phyloP scores from a whole-genome alignment of 1,140 invertebrate species.

The Pararge aegeria region DNA sequence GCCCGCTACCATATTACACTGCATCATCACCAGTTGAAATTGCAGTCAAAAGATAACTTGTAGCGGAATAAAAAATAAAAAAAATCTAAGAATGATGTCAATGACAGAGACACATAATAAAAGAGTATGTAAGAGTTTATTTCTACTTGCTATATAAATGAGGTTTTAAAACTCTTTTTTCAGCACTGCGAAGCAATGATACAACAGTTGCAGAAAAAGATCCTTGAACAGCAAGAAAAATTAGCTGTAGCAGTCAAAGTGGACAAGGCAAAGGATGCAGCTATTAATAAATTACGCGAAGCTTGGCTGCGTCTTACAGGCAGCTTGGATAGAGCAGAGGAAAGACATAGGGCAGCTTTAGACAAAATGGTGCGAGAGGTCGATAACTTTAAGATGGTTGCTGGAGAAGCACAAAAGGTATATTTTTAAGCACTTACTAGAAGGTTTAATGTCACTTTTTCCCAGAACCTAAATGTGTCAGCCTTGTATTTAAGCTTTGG shows the following conservation, averaged over 20 bases:
- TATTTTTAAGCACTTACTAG: neutral
- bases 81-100: no score
- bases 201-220: conserved; percentile 85
- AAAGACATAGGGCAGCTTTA: conserved; percentile 51
- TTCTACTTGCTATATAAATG: no score
- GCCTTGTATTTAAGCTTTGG: neutral
- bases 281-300: conserved; percentile 83
- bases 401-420: conserved; percentile 69
- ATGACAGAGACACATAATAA: no score
- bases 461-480: no score
- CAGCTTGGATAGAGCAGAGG: conserved; percentile 59
- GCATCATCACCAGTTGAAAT: no score
- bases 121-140: no score
- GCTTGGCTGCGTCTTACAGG: conserved; percentile 67
- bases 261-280: conserved; percentile 86
- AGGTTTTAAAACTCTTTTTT: conserved; percentile 32
- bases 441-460: no score
- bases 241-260: conserved; percentile 88
- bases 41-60: no score
- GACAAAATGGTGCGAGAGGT: conserved; percentile 67
- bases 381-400: conserved; percentile 63
- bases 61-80: no score
- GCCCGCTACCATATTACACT: no score
- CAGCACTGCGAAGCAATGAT: conserved; percentile 90
- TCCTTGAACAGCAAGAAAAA: conserved; percentile 88